Conservation (phyloP, 2,113 vertebrate species). For the Gadus chalcogrammus region DNA sequence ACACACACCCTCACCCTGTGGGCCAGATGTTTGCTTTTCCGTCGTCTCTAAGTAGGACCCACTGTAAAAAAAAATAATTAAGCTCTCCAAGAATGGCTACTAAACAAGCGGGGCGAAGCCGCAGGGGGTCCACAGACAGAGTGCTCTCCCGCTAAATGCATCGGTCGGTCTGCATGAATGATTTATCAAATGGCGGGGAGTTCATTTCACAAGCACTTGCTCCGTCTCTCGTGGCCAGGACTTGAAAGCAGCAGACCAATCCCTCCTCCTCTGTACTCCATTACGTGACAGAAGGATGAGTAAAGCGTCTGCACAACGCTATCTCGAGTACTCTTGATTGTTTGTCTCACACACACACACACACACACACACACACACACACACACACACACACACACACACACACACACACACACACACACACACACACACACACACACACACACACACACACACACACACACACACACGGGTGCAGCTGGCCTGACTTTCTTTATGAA, state of each 20-base stretch:
- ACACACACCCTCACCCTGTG: slow-evolving; percentile 16
- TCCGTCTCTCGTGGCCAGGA: slow-evolving; percentile 42
- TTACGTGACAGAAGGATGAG: background rate
- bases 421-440: too few relatives aligned
- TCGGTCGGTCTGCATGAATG: slow-evolving; percentile 57
- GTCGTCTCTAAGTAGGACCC: slow-evolving; percentile 29
- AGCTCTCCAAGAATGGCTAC: slow-evolving; percentile 39
- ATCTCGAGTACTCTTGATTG: too few relatives aligned
- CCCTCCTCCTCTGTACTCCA: background rate
- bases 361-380: too few relatives aligned
- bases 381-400: too few relatives aligned
- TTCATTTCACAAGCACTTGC: slow-evolving; percentile 57
- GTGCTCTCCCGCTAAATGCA: slow-evolving; percentile 59
- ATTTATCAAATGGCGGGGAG: slow-evolving; percentile 63
- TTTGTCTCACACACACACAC: too few relatives aligned
- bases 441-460: too few relatives aligned
- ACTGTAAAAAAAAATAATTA: slow-evolving; percentile 24
- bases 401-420: too few relatives aligned
- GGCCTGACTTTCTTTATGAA: too few relatives aligned
- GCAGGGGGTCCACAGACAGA: slow-evolving; percentile 44
- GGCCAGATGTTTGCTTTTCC: slow-evolving; percentile 33
- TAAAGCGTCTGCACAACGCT: background rate
- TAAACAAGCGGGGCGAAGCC: slow-evolving; percentile 51
- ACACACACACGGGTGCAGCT: too few relatives aligned
- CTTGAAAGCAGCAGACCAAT: background rate